Base-by-base conservation (phyloP, 2,797 vertebrate species). In the Eurystomus glaucurus region DNA sequence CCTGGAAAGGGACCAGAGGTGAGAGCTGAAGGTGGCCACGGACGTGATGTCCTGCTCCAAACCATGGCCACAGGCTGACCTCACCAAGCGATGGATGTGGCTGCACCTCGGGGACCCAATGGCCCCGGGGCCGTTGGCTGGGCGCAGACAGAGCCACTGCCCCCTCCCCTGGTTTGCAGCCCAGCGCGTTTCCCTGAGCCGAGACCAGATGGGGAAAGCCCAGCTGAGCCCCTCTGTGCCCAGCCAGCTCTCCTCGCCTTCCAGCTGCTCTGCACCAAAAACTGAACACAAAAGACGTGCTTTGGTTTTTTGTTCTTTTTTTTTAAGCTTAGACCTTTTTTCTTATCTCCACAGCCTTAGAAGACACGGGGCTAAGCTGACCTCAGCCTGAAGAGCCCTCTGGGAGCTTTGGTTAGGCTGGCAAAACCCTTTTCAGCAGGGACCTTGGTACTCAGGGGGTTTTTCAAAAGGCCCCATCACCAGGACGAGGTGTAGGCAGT, bases 11-110 rank as follows among this genome's bases (percentile, higher is more conserved):
- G 15, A 62, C 2, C n/a, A 69, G 54, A 83, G 46, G 14, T 3
- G 3, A 91, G 33, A 69, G 43, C 18, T 8, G 10, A 8, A 45
- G 43, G 43, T 45, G 43, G 43, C 14, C 58, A 43, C 0, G 10
- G 66, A 35, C 31, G 28, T 0, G 6, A 50, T 2, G 20, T 12
- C 37, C 33, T 16, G 4, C 45, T 1, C 15, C 4, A 6, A 50
- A 57, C 26, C 1, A 2, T 0, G 6, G 60, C 8, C 9, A 11
- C 66, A n/a, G 84, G 37, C 25, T 77, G 37, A 57, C 31, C 52
- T 35, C 0, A 0, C 52, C 0, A 2, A 55, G 69, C 5, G 7
- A 33, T 0, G 0, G 85, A 2, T 20, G 66, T 1, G 10, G 45
- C 31, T 79, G n/a, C 75, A 50, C 25, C 39, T 3, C 0, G 0